Base-by-base conservation (phyloP, 2,113 vertebrate genomes). In the Glaucidium brasilianum region DNA sequence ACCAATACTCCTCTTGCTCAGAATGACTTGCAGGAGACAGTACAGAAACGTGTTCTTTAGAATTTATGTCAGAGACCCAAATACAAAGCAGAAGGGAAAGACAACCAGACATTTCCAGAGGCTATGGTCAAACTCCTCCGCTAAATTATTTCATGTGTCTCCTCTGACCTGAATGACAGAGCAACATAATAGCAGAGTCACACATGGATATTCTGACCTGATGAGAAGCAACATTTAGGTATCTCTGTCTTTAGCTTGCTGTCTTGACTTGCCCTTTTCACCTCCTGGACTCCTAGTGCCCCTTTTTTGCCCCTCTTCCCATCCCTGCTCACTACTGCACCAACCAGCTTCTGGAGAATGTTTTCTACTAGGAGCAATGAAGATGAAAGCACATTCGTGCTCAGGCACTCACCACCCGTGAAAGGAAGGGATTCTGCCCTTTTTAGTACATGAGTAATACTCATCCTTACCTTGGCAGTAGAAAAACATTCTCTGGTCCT, bases 401-500 rank as follows among this genome's bases (percentile, higher is more conserved):
- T 91, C 17, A 60, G 50, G 34, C 37, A 27, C 16, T 80, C 32
- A 2, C 27, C 47, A 47, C 69, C 76, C 22, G 1, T 87, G 73
- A 93, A 92, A 91, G 64, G 90, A 91, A 81, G 20, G 56, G 32
- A 87, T 35, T 90, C 26, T 78, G 47, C 26, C 90, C 77, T 81
- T 90, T 84, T 90, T 74, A 91, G 85, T 77, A 74, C 29, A 23
- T 72, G 23, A 90, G 26, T 53, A 71, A 85, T 67, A 58, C 11
- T 63, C 60, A 81, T 59, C 74, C 74, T 92, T 77, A 87, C 87
- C 60, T 95, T 94, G 90, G 81, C 73, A 85, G 49, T 71, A 56
- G 52, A 96, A 82, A 77, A 82, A 64, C 88, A 91, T 92, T 90
- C 77, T 78, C 56, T 68, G 34, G 15, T 85, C 71, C 47, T 93